Evolutionary conservation across 1,140 invertebrate species (phyloP), one percentile per base, ranked within the genome.

Genomic region (Diprion similis): DNA sequence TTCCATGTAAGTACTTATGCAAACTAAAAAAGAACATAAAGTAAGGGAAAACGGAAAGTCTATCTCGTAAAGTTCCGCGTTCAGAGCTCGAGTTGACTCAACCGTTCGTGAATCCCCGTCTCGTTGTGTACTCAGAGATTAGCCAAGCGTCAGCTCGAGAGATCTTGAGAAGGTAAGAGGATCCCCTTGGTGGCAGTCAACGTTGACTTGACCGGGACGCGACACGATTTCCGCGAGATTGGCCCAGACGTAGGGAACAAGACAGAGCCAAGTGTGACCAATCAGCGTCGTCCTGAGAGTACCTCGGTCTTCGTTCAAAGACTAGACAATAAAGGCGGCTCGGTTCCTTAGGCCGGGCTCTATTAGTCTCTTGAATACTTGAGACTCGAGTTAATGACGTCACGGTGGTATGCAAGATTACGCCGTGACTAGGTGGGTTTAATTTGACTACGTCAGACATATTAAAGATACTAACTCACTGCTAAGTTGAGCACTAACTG

Each of bases 321-420:
- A 6, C 24, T 37, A 37, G 24, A 37, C 24, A 37, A 37, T 37
- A 37, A 37, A 37, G 24, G 24, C 24, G 24, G 24, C 24, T 37
- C 24, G 24, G 2, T 37, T 37, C 24, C 24, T 37, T 37, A 37
- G 24, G 24, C 24, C 24, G 24, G 24, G 24, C 11, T 59, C n/a
- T 59, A 59, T 59, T 59, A 59, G 51, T 59, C 51, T 17, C 51
- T 59, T 13, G 11, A 59, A 59, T 9, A 59, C 51, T 59, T 59
- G 51, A 59, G 51, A 59, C 51, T 59, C n/a, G 51, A 59, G 51
- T 59, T 59, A 59, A 59, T 59, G 51, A 59, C 51, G 51, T 59
- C 51, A 59, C 11, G 8, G n/a, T 17, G 51, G 51, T 59, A 59
- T 59, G 51, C 51, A 8, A 59, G 51, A 59, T 59, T 59, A 59